Evolutionary conservation across 2,113 vertebrate genomes (phyloP).

Genomic region (Epinephelus fuscoguttatus): DNA sequence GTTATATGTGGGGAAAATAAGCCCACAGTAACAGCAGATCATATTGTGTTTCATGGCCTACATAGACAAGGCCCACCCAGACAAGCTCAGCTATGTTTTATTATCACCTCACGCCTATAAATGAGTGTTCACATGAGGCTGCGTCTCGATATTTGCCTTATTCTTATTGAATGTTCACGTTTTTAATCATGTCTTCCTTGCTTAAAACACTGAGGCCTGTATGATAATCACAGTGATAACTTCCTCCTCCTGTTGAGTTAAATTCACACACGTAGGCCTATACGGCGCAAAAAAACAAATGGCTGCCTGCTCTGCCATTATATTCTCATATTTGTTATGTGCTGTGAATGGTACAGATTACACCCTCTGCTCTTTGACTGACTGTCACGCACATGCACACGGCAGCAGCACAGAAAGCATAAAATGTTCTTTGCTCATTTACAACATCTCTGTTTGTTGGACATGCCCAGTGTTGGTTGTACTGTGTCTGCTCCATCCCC

Average conservation of each 20-base stretch:
- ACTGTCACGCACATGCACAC: conserved; percentile 45
- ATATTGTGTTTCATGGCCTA: conserved; percentile 71
- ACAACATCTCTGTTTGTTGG: conserved; percentile 74
- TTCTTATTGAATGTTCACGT: conserved; percentile 3
- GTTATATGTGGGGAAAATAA: conserved; percentile 33
- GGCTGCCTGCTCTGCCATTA: conserved; percentile 63
- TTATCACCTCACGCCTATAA: conserved; percentile 26
- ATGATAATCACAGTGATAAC: conserved; percentile 9
- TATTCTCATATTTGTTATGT: conserved; percentile 50
- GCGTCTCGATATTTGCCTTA: conserved; percentile 1
- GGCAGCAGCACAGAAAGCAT: conserved; percentile 56
- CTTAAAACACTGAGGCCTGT: conserved; percentile 7
- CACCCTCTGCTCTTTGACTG: conserved; percentile 54
- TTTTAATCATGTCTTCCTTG: neutral
- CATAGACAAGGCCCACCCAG: conserved; percentile 76
- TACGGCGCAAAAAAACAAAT: conserved; percentile 43
- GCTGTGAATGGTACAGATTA: conserved; percentile 58
- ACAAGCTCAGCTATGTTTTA: conserved; percentile 51
- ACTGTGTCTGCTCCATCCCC: conserved; percentile 77
- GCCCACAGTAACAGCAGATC: conserved; percentile 49
- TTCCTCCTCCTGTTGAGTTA: conserved; percentile 41
- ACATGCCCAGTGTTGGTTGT: conserved; percentile 73
- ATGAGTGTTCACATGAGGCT: conserved; percentile 10
- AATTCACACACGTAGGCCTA: conserved; percentile 39
- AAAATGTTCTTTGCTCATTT: conserved; percentile 73